Evolutionary conservation across 2,888 invertebrate species (phyloP).

Genomic region (Drosophila anceps): DNA sequence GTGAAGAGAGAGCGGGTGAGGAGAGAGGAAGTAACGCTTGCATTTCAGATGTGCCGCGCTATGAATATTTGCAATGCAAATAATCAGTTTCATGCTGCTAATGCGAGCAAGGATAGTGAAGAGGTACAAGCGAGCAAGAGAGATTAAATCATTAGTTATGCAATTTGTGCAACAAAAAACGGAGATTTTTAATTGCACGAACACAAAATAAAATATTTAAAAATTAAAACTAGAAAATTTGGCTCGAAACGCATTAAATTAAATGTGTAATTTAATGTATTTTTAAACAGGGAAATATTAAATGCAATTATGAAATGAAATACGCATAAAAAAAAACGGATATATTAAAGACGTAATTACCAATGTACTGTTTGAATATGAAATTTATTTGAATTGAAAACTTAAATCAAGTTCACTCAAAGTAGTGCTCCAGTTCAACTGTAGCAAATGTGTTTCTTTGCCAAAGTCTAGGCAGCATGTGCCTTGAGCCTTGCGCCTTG

Average conservation of each 20-base stretch:
- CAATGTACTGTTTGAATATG: not conserved
- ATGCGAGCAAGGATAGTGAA: constrained; percentile 8
- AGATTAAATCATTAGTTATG: constrained; percentile 77
- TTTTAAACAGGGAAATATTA: constrained; percentile 7
- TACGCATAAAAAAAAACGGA: no score
- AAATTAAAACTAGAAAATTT: not conserved
- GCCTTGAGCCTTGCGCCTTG: not conserved
- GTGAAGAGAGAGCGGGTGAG: not conserved
- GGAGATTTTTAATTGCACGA: constrained; percentile 62
- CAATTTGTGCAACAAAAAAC: constrained; percentile 42
- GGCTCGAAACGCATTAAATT: not conserved
- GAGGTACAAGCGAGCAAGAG: constrained; percentile 27
- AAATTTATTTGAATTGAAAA: not conserved
- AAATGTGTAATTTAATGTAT: constrained; percentile 9
- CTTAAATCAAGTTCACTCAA: not conserved
- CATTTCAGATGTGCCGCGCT: constrained; percentile 47
- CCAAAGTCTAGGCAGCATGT: not conserved
- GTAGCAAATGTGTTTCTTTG: constrained; percentile 1
- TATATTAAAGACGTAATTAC: not conserved
- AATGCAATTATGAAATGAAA: constrained; percentile 13
- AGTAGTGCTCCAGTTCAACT: not conserved
- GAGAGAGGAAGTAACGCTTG: constrained; percentile 15
- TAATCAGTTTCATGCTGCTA: constrained; percentile 72
- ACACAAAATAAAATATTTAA: constrained; percentile 15
- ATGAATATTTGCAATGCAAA: constrained; percentile 75